Conservation (phyloP, 2,113 vertebrate species). For the Nyctibius bracteatus region DNA sequence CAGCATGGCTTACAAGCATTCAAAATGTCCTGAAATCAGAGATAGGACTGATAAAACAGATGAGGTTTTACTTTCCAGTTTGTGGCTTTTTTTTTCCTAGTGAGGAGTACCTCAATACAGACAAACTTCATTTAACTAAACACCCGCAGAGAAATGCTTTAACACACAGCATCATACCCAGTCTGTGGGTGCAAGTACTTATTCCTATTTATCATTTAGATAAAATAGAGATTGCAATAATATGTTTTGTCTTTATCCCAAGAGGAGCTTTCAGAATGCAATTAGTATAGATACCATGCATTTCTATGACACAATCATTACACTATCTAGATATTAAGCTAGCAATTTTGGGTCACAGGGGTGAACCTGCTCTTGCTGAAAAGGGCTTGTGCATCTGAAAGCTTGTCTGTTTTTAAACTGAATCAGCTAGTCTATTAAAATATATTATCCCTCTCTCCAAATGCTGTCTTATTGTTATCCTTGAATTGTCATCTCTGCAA, state of each 20-base stretch:
- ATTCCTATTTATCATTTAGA: background rate
- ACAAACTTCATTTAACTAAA: background rate
- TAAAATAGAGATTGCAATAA: background rate
- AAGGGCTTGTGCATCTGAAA: background rate
- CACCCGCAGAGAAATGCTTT: background rate
- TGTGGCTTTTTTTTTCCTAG: background rate
- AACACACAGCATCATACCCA: background rate
- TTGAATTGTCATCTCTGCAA: background rate
- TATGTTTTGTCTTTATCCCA: background rate
- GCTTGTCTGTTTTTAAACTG: background rate
- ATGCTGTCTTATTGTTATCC: background rate
- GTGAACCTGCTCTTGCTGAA: background rate
- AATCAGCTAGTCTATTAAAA: constrained; percentile 18
- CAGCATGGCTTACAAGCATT: background rate
- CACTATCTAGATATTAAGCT: background rate
- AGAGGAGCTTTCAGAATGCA: background rate
- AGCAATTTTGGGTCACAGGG: background rate
- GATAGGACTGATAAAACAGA: background rate
- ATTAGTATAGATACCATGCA: background rate
- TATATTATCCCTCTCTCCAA: background rate
- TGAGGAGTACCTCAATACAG: background rate
- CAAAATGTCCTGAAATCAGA: background rate
- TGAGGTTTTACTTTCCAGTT: background rate
- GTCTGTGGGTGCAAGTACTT: background rate
- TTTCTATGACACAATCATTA: background rate